Evolutionary conservation across 2,113 vertebrate species (phyloP).

Genomic region (Sinosuthora webbiana): DNA sequence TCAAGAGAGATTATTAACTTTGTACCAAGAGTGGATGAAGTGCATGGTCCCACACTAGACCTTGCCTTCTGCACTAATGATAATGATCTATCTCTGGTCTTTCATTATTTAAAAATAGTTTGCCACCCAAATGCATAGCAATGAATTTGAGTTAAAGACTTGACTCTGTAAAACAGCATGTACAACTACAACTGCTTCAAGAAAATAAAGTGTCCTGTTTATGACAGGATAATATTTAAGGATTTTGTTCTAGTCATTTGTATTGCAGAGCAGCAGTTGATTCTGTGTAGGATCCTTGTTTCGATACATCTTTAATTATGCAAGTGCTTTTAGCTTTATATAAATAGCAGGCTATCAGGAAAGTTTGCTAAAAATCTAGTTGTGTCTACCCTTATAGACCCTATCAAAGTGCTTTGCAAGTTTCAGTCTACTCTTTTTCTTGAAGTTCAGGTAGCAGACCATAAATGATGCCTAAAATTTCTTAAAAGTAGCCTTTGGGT

Average conservation of each 20-base stretch:
- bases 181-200: background rate
- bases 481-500: background rate
- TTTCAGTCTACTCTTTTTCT: background rate
- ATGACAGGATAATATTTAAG: background rate
- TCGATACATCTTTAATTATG: background rate
- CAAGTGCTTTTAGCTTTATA: background rate
- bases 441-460: background rate
- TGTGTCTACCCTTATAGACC: background rate
- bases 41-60: background rate
- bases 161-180: background rate
- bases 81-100: background rate
- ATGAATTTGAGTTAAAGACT: background rate
- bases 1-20: constrained; percentile 10
- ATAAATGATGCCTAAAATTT: background rate
- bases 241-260: background rate
- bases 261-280: background rate
- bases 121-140: background rate
- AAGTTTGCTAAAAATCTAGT: background rate
- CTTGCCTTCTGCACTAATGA: background rate
- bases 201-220: background rate
- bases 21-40: background rate
- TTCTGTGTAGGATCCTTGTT: background rate
- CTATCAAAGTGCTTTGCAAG: background rate
- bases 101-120: constrained; percentile 14
- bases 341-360: background rate